Evolutionary conservation across 2,888 invertebrate species (phyloP).

Genomic region (Campoplex nolae): DNA sequence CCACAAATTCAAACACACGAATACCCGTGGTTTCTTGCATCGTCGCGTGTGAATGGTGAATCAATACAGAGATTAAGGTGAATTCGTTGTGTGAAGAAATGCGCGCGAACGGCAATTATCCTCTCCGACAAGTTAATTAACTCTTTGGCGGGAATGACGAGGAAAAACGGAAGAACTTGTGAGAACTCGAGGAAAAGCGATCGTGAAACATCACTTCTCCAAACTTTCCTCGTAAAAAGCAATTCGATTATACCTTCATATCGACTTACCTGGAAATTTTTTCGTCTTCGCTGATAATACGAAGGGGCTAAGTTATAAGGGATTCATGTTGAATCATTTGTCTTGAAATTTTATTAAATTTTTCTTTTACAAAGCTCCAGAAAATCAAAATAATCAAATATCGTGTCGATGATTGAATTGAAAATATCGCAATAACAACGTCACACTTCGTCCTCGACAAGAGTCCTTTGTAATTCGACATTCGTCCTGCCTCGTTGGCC

Average conservation of each 20-base stretch:
- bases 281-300: neutral
- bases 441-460: conserved; percentile 78
- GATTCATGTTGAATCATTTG: neutral
- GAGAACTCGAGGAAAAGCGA: neutral
- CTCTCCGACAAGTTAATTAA: conserved; percentile 57
- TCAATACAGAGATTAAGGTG: conserved; percentile 37
- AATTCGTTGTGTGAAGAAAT: conserved; percentile 15
- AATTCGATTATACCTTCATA: conserved; percentile 4
- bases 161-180: neutral
- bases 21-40: neutral
- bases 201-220: neutral
- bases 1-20: neutral
- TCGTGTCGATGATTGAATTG: neutral
- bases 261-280: neutral
- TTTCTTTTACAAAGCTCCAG: neutral
- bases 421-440: neutral
- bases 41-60: conserved; percentile 56
- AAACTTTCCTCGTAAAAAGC: neutral
- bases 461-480: conserved; percentile 55
- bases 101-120: conserved; percentile 34
- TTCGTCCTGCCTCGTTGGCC: conserved; percentile 30
- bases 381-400: neutral
- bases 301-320: no score
- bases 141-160: conserved; percentile 16
- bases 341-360: neutral